phyloP scores from a whole-genome alignment of 2,113 vertebrate genomes.

The Setophaga kirtlandii region DNA sequence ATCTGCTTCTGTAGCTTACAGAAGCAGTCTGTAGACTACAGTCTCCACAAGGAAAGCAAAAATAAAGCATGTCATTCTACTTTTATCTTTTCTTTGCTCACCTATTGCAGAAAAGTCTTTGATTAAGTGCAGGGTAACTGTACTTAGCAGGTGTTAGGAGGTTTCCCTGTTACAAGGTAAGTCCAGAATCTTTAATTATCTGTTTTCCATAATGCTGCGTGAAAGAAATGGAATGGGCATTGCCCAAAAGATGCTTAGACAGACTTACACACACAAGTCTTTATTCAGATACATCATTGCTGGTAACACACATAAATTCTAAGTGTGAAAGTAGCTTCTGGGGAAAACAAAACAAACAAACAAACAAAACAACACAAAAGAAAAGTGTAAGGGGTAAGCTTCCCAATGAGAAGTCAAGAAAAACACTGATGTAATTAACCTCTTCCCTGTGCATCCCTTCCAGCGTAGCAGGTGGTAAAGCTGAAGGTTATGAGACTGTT shows the following conservation, averaged over 20 bases:
- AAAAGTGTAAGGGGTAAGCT: background rate
- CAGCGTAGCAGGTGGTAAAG: rapidly evolving
- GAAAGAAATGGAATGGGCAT: background rate
- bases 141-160: background rate
- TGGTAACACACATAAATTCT: background rate
- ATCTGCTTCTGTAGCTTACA: background rate
- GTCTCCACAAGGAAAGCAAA: background rate
- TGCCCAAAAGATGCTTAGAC: background rate
- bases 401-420: background rate
- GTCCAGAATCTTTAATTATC: background rate
- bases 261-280: background rate
- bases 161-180: background rate
- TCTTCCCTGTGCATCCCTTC: background rate
- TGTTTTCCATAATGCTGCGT: background rate
- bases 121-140: background rate
- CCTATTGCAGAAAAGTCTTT: background rate
- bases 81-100: background rate
- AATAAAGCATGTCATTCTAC: background rate
- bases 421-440: background rate
- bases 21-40: background rate
- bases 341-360: background rate
- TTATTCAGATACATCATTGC: background rate
- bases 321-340: background rate
- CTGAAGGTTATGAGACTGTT: background rate
- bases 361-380: background rate